Evolutionary conservation across 2,888 invertebrate species (phyloP), one percentile per base, ranked within the genome.

Genomic region (Anarsia innoxiella): DNA sequence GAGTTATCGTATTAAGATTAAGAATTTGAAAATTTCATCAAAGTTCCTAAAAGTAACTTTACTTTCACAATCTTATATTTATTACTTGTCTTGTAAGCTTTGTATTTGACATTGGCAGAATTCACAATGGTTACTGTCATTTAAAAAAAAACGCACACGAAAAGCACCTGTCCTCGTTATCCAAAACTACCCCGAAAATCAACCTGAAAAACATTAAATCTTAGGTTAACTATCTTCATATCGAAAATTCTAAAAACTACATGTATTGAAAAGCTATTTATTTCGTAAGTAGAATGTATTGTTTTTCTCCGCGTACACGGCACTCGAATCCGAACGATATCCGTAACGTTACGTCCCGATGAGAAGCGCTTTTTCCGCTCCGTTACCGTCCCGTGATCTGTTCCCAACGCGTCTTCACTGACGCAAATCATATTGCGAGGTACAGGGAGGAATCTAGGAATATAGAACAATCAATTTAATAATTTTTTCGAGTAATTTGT

Each of bases 301-400:
- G 34, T 34, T 28, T 28, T 27, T 26, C 16, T 5, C 13, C 1
- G 12, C 11, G 4, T 10, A n/a, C 50, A 59, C 64, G 60, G 61
- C 60, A 69, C 70, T 74, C 63, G 65, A 74, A 66, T 68, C 56
- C 52, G 55, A 66, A 65, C 59, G 61, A 66, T 53, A 57, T 57
- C 51, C 50, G 52, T 65, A 62, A 68, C n/a, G n/a, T n/a, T n/a
- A n/a, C n/a, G n/a, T 53, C 60, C 59, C 61, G 76, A 84, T 84
- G 84, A 84, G 76, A 77, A 70, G 82, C 76, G 73, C 58, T 84
- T 84, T 84, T 84, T 84, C 84, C 84, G 77, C 63, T 84, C 84
- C 74, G 84, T 84, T 84, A 82, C 79, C 82, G 69, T 59, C 67
- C 70, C 75, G 74, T 80, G 83, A 83, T 83, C 82, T 82, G 77